A percentile compares a stretch with the other conserved stretches of the same genome.
Conservation (phyloP, 2,797 vertebrate genomes). For the Sebastolobus alascanus region DNA sequence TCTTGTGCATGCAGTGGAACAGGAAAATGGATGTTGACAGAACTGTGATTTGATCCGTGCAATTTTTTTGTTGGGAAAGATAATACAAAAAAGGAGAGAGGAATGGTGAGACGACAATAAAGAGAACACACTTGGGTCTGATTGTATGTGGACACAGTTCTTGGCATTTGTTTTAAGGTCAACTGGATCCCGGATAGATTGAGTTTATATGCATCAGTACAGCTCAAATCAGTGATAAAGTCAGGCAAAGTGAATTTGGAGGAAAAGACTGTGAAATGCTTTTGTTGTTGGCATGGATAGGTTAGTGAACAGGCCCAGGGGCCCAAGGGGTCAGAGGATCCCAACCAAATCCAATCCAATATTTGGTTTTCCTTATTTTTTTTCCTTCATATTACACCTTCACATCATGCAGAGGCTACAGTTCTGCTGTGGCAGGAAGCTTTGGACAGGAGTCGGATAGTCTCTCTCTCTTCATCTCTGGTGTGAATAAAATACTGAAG, state of each 20-base stretch:
- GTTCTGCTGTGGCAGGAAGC: neutral
- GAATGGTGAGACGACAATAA: constrained; percentile 8
- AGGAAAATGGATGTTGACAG: constrained; percentile 63
- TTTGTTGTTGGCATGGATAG: constrained; percentile 10
- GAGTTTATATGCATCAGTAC: constrained; percentile 16
- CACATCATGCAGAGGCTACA: neutral
- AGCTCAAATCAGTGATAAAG: constrained; percentile 1
- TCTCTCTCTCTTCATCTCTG: neutral
- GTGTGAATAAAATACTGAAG: neutral
- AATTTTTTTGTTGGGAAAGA: constrained; percentile 39
- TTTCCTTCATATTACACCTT: neutral
- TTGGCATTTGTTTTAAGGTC: constrained; percentile 30
- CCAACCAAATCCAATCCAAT: neutral
- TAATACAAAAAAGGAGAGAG: constrained; percentile 22
- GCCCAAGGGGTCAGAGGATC: neutral
- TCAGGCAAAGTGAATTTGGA: neutral
- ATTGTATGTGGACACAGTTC: constrained; percentile 18
- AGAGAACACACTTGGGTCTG: constrained; percentile 45
- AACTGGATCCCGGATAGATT: constrained; percentile 11
- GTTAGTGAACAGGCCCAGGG: neutral
- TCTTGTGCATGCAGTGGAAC: constrained; percentile 30
- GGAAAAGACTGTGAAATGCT: neutral
- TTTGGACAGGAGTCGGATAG: neutral
- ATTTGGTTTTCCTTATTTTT: neutral
- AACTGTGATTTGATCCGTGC: constrained; percentile 57